These are phyloP conservation scores for Barypeithes pellucidus DNA, from an alignment of 2,888 invertebrate genomes.

Conservation along the genomic window DNA sequence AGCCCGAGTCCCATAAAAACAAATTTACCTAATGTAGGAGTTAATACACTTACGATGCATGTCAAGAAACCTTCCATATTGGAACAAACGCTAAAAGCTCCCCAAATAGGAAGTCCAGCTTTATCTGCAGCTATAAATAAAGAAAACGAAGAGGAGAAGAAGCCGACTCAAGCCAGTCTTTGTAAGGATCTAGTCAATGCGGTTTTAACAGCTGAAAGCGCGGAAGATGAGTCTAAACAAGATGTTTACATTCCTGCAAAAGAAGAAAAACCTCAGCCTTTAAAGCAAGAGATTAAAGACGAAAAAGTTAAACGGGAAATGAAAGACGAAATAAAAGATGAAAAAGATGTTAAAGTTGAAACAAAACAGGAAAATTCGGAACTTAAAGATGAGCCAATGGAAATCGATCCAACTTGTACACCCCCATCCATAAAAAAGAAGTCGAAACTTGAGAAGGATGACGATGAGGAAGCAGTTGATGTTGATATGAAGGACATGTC, in stretches of 20 bases:
- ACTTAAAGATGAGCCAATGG: constrained; percentile 52
- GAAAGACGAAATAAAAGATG: constrained; percentile 43
- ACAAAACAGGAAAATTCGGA: constrained; percentile 28
- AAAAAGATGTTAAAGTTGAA: constrained; percentile 31
- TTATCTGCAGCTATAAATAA: constrained; percentile 56
- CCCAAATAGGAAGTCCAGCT: constrained; percentile 65
- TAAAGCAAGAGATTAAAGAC: constrained; percentile 58
- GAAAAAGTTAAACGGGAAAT: constrained; percentile 50
- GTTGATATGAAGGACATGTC: constrained; percentile 68
- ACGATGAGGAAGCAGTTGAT: constrained; percentile 61
- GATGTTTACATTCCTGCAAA: constrained; percentile 64
- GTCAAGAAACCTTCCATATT: constrained; percentile 77
- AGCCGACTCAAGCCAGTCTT: constrained; percentile 72
- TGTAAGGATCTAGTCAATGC: constrained; percentile 77
- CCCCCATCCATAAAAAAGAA: constrained; percentile 42
- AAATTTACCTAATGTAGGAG: constrained; percentile 61
- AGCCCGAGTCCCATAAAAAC: constrained; percentile 70
- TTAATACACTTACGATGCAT: constrained; percentile 35
- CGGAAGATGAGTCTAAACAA: constrained; percentile 71
- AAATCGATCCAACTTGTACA: constrained; percentile 51
- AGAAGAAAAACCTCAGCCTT: constrained; percentile 49
- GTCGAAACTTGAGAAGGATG: constrained; percentile 67
- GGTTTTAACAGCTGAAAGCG: constrained; percentile 76
- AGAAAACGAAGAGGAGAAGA: constrained; percentile 48
- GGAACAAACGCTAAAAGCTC: constrained; percentile 80